Evolutionary conservation across 2,888 invertebrate species (phyloP).

Genomic region (Erebia palarica): DNA sequence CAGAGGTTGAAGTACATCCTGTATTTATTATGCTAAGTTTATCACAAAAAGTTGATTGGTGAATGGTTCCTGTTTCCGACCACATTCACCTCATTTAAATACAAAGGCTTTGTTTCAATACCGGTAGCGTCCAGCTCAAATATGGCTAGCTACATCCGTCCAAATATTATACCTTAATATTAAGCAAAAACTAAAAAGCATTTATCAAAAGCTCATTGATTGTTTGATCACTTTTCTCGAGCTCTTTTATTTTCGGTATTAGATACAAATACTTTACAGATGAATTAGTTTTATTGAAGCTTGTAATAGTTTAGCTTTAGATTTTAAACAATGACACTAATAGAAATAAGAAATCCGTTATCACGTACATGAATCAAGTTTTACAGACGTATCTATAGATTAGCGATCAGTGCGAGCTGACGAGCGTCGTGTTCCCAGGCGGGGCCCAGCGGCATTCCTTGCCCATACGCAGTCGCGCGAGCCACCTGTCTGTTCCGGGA

Average conservation of each 20-base stretch:
- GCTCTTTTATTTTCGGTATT: background rate
- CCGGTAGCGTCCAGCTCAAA: constrained; percentile 50
- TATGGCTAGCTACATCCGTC: constrained; percentile 47
- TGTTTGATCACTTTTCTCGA: background rate
- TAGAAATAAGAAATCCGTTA: constrained; percentile 56
- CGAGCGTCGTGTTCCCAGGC: constrained; percentile 67
- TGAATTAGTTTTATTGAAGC: too few species aligned
- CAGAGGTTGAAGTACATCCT: constrained; percentile 25
- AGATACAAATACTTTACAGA: background rate
- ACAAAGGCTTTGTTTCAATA: constrained; percentile 58
- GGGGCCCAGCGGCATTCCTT: constrained; percentile 68
- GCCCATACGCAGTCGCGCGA: constrained; percentile 66
- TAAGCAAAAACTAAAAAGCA: background rate
- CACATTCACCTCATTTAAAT: constrained; percentile 66
- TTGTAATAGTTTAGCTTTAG: too few species aligned
- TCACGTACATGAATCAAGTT: constrained; percentile 54
- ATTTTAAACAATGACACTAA: constrained; percentile 30
- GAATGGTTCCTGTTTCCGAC: constrained; percentile 69
- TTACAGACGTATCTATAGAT: constrained; percentile 51
- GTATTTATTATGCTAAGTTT: constrained; percentile 42
- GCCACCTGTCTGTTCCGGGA: constrained; percentile 75
- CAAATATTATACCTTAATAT: constrained; percentile 41
- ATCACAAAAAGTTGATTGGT: constrained; percentile 50
- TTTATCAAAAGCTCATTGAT: background rate
- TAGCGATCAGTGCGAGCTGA: constrained; percentile 47